phyloP scores from a whole-genome alignment of 2,113 vertebrate species.

The Oreochromis tanganicae region DNA sequence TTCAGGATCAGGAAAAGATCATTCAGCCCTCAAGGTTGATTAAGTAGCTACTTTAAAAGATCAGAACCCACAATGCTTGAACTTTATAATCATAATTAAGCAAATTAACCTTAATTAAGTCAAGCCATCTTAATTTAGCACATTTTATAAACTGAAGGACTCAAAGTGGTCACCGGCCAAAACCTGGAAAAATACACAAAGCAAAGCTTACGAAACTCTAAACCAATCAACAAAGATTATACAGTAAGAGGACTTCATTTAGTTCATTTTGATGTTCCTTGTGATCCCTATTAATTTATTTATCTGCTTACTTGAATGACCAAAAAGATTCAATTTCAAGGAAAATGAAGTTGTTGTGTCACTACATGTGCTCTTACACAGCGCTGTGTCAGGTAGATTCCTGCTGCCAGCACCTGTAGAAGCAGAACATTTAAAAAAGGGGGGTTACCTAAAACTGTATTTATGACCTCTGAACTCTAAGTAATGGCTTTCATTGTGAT shows the following conservation, averaged over 20 bases:
- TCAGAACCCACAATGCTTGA: neutral
- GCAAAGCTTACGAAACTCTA: rapidly evolving
- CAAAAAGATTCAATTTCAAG: neutral
- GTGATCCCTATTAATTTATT: neutral
- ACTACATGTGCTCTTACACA: neutral
- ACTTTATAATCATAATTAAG: neutral
- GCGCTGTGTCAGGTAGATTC: neutral
- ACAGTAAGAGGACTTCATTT: neutral
- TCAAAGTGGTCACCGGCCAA: neutral
- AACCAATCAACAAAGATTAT: neutral
- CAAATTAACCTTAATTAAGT: neutral
- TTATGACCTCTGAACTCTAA: neutral
- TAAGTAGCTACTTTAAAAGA: neutral
- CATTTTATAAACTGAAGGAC: neutral
- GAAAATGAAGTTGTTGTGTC: neutral
- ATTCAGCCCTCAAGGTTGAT: rapidly evolving
- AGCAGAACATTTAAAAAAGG: neutral
- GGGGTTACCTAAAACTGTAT: neutral
- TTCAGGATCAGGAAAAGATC: neutral
- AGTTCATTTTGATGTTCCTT: rapidly evolving
- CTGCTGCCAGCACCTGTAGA: neutral
- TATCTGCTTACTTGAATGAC: neutral
- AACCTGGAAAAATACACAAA: neutral
- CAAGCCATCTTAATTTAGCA: rapidly evolving
- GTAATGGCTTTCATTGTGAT: neutral